These are phyloP conservation scores for Acanthosepion lycidas DNA, from an alignment of 2,888 invertebrate genomes.

Conservation along the genomic window DNA sequence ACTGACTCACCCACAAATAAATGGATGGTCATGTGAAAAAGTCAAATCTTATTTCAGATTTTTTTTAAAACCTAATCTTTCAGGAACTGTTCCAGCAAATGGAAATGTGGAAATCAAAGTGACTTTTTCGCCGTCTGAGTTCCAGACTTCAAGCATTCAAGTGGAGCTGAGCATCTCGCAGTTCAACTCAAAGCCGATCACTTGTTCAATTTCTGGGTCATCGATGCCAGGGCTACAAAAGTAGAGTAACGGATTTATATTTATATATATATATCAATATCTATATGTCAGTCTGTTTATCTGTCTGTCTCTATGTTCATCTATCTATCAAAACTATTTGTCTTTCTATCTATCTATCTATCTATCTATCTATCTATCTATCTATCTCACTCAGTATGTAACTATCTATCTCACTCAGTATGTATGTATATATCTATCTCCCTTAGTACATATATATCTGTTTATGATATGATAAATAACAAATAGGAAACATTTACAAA, in stretches of 20 bases:
- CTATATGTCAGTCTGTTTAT: neutral
- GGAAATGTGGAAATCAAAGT: slow-evolving; percentile 69
- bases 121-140: slow-evolving; percentile 72
- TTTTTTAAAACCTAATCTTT: neutral
- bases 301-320: neutral
- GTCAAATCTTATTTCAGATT: neutral
- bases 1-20: too few species aligned
- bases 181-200: slow-evolving; percentile 72
- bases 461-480: too few species aligned
- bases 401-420: neutral
- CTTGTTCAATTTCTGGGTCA: slow-evolving; percentile 71
- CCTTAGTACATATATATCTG: neutral
- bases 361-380: neutral
- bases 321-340: neutral
- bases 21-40: neutral
- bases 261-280: neutral
- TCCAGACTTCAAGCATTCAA: slow-evolving; percentile 71
- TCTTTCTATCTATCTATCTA: neutral
- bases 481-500: too few species aligned
- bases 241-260: slow-evolving; percentile 55
- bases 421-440: neutral
- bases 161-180: slow-evolving; percentile 73
- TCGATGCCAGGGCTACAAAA: slow-evolving; percentile 72
- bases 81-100: slow-evolving; percentile 73
- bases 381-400: too few species aligned